A percentile compares a stretch with the other conserved stretches of the same genome.
phyloP scores from a whole-genome alignment of 2,888 invertebrate species.

The Melipona bicolor region DNA sequence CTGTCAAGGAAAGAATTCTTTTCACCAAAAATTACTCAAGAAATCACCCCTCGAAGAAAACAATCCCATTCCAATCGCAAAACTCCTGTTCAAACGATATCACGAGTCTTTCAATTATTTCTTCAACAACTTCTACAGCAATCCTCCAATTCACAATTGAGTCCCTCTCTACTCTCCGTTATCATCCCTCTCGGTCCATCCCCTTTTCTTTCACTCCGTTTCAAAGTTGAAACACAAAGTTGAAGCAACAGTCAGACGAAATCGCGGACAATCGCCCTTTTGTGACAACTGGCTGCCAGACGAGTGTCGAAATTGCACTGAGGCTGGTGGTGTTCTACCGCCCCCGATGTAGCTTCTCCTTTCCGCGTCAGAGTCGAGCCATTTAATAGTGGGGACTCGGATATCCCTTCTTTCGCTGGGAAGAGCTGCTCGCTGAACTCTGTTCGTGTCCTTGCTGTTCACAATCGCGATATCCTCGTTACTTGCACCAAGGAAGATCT shows the following conservation, averaged over 20 bases:
- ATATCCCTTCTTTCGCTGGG: slow-evolving; percentile 68
- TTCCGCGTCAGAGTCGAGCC: slow-evolving; percentile 56
- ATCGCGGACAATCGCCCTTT: not conserved
- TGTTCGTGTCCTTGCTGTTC: slow-evolving; percentile 63
- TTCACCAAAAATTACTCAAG: too few relatives aligned
- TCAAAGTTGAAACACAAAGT: not conserved
- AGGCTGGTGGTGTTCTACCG: slow-evolving; percentile 73
- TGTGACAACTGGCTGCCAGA: slow-evolving; percentile 49
- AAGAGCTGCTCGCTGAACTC: slow-evolving; percentile 29
- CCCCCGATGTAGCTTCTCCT: slow-evolving; percentile 70
- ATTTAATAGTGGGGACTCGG: slow-evolving; percentile 74
- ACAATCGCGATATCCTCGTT: slow-evolving; percentile 55
- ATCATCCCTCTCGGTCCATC: not conserved
- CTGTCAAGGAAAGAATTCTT: too few relatives aligned
- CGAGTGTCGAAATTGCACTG: slow-evolving; percentile 81
- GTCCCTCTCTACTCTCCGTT: not conserved
- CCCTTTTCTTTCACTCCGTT: not conserved
- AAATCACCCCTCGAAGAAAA: too few relatives aligned
- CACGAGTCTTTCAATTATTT: not conserved
- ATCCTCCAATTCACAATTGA: not conserved
- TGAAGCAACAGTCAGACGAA: not conserved
- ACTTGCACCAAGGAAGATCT: slow-evolving; percentile 20
- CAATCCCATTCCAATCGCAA: not conserved
- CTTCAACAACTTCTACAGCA: too few relatives aligned
- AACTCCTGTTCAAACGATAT: not conserved